These are phyloP conservation scores for Rhabdornis inornatus DNA, from an alignment of 2,113 vertebrate genomes.

Conservation along the genomic window DNA sequence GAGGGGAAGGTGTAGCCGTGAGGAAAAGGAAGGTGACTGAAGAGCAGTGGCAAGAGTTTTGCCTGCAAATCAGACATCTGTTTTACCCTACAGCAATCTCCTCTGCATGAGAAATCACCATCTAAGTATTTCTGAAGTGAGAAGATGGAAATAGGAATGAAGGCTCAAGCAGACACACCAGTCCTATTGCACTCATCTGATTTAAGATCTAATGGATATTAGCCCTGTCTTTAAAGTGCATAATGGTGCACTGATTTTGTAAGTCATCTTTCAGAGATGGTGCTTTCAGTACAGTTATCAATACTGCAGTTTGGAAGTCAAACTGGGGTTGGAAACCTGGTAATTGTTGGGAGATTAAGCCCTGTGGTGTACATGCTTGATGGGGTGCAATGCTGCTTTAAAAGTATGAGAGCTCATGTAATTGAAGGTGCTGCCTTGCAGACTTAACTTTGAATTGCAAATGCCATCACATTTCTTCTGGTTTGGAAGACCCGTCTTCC, in stretches of 20 bases:
- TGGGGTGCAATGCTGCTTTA: background rate
- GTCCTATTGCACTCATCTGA: background rate
- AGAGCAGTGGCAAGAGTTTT: background rate
- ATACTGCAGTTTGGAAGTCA: background rate
- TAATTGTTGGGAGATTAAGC: background rate
- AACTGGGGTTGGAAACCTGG: background rate
- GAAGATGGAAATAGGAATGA: background rate
- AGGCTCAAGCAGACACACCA: background rate
- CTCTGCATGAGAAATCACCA: background rate
- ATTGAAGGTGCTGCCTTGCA: conserved; percentile 1
- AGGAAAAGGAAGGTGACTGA: background rate
- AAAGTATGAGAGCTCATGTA: background rate
- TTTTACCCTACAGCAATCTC: background rate
- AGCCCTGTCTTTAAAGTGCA: background rate
- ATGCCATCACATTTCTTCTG: conserved; percentile 1
- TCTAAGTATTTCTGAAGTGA: background rate
- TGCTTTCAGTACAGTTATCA: background rate
- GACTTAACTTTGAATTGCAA: conserved; percentile 41
- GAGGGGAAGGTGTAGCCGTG: background rate
- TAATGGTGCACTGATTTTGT: background rate
- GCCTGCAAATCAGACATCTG: background rate
- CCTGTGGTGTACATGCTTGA: background rate
- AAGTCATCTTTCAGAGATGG: background rate
- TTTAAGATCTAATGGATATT: background rate
- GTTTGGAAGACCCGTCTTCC: background rate